phyloP scores from a whole-genome alignment of 2,113 vertebrate genomes.

The Zootoca vivipara region DNA sequence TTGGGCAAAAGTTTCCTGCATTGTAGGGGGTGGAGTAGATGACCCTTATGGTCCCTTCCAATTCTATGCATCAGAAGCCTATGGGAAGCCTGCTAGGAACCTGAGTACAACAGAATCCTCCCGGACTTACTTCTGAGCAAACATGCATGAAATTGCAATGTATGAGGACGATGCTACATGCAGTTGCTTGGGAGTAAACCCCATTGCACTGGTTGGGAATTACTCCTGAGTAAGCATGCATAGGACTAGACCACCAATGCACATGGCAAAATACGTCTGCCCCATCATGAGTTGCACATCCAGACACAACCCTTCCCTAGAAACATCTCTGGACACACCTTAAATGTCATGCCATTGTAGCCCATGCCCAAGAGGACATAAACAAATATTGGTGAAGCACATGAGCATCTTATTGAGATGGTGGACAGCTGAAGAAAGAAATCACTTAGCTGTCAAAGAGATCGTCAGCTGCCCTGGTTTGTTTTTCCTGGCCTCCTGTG shows the following conservation, averaged over 20 bases:
- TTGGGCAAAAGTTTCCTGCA: too few relatives aligned
- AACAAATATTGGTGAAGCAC: constrained; percentile 46
- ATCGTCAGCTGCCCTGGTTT: constrained; percentile 16
- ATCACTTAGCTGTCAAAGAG: constrained; percentile 30
- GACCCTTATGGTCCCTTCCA: too few relatives aligned
- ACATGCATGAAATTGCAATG: not conserved
- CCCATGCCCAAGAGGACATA: constrained; percentile 23
- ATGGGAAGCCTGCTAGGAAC: too few relatives aligned
- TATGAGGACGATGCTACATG: not conserved
- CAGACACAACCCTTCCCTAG: not conserved
- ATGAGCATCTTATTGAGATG: constrained; percentile 42
- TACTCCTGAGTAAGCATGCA: not conserved
- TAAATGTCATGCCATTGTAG: constrained; percentile 27
- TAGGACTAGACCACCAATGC: not conserved
- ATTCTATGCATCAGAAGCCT: too few relatives aligned
- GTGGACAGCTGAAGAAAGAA: constrained; percentile 55
- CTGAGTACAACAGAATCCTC: not conserved
- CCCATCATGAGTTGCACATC: not conserved
- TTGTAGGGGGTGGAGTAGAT: too few relatives aligned
- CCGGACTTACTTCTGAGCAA: not conserved
- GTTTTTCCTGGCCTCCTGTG: constrained; percentile 63
- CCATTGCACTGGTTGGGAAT: not conserved
- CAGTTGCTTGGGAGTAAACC: not conserved
- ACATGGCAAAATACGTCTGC: not conserved
- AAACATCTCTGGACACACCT: not conserved